Evolutionary conservation across 2,888 invertebrate genomes (phyloP), one percentile per base, ranked within the genome.

Genomic region (Gastracanthus pulcherrimus): DNA sequence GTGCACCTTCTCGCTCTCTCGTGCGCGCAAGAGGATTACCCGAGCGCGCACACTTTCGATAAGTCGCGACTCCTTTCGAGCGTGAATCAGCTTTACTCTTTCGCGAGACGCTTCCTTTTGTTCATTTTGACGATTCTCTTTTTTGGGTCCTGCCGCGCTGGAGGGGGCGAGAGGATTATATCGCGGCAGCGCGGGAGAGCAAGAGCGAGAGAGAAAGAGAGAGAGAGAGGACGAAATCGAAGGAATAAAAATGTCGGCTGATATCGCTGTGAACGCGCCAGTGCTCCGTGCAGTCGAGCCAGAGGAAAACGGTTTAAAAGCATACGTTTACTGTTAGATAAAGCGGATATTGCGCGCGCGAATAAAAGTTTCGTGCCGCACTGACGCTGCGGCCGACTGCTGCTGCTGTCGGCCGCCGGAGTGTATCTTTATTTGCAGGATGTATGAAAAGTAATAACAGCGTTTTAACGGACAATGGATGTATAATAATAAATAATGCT

Each of bases 311-410:
- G 58, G 13, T 72, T 82, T 82, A 82, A 82, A 82, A 82, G 82
- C 76, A 34, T 70, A 66, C 66, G 62, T 55, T 71, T 79, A 74
- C 82, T 51, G 77, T 48, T 81, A 78, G 78, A 81, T 78, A 78
- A 76, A 66, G 38, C 58, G 64, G 75, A 80, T 77, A 72, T 45
- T 51, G 64, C 41, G 34, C 66, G 16, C 11, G 11, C 7, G 29
- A 51, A 74, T 74, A 71, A 80, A 69, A 62, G 36, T 74, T 69
- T 66, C 55, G 41, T 45, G 58, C 48, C 34, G n/a, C 67, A n/a
- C n/a, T n/a, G n/a, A n/a, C n/a, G n/a, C n/a, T n/a, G n/a, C n/a
- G n/a, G n/a, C n/a, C n/a, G n/a, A n/a, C n/a, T n/a, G n/a, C n/a
- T n/a, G 67, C 41, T 23, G 48, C 67, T n/a, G 76, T 69, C 45